Conservation (phyloP, 2,113 vertebrate genomes). For the Anhinga anhinga region DNA sequence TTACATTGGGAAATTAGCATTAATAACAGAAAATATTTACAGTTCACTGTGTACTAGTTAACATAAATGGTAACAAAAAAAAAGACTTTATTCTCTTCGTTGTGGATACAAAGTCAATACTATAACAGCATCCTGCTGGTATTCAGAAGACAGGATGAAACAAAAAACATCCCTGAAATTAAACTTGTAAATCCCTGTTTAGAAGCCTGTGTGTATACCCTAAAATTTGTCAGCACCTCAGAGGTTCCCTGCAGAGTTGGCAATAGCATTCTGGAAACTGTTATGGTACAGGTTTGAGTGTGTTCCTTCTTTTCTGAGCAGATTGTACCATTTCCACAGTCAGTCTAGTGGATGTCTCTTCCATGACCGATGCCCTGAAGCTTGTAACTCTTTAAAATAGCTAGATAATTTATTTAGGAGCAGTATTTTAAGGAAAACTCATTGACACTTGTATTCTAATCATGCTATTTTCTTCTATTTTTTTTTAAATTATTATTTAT, state of each 20-base stretch:
- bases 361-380: neutral
- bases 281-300: neutral
- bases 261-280: neutral
- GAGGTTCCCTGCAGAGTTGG: neutral
- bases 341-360: neutral
- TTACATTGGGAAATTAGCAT: neutral
- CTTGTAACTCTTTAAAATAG: neutral
- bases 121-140: neutral
- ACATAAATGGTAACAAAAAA: neutral
- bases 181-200: neutral
- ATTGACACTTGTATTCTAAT: neutral
- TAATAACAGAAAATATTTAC: neutral
- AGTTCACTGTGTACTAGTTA: neutral
- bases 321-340: neutral
- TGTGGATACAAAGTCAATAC: neutral
- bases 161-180: neutral
- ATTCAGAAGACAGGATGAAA: neutral
- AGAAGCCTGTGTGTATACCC: neutral
- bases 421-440: neutral
- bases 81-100: neutral
- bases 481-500: neutral
- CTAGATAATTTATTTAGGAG: neutral
- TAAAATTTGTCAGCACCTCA: neutral
- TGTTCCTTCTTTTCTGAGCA: neutral
- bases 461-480: accelerated